Base-by-base conservation (phyloP, 2,797 vertebrate genomes). In the Dryobates pubescens region DNA sequence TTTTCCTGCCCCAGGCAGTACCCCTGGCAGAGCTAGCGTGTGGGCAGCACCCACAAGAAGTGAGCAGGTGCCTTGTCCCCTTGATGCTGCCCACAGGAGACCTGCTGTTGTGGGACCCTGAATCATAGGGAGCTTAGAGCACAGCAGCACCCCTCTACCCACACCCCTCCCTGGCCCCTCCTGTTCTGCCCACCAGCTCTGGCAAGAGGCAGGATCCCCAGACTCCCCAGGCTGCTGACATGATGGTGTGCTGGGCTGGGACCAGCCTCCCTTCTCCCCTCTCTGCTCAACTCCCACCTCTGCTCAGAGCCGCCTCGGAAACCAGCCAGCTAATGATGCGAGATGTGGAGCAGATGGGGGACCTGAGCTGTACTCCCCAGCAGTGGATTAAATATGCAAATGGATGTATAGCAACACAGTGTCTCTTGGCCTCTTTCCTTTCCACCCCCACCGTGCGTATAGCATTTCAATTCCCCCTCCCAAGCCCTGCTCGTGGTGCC, bases 261-360 rank as follows among this genome's bases (percentile, higher is more conserved):
- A 74, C 64, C 83, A 61, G 58, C 74, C 61, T 90, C 73, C 54
- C 64, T 56, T 78, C 80, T 83, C 79, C 64, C 64, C 65, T 70
- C 67, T 65, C 72, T 24, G 45, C 81, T 94, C 57, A 0, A 26
- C 91, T 91, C 95, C 96, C 92, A 93, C 94, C 92, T 91, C 94
- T 90, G 94, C 91, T 93, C 64, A 56, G 78, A 80, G 71, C 36
- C 6, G 23, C 70, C 68, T 95, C 65, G 88, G 96, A 95, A 94
- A 95, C 88, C 96, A 95, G 96, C 96, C 95, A 96, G 94, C 94
- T 96, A 94, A 94, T 96, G 96, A 93, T 93, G 94, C 45, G 86
- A 88, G 95, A 70, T 71, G 91, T 26, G 8, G 94, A 94, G 96
- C 96, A 96, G 96, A 95, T 96, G 96, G 96, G 95, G 91, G 94